phyloP scores from a whole-genome alignment of 1,140 invertebrate species.

The Drosophila bocki region DNA sequence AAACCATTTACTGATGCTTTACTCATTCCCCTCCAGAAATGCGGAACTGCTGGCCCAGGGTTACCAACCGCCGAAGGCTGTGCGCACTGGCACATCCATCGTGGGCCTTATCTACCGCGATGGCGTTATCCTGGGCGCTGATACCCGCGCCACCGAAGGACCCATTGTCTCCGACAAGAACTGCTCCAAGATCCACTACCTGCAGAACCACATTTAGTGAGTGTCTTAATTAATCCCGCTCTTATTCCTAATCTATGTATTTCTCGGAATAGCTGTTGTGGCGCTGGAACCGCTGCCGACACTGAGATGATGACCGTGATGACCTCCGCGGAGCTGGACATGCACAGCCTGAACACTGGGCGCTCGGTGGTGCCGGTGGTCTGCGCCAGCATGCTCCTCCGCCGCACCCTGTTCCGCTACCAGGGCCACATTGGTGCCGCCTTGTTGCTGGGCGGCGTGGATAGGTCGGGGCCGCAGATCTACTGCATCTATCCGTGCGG shows the following conservation, averaged over 20 bases:
- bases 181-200: conserved; percentile 97
- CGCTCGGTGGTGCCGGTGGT: conserved; percentile 92
- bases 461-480: conserved; percentile 91
- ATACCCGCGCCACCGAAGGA: conserved; percentile 98
- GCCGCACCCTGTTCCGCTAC: conserved; percentile 97
- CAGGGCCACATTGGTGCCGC: conserved; percentile 98
- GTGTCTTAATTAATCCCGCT: conserved; percentile 69
- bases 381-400: conserved; percentile 95
- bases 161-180: conserved; percentile 98
- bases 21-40: conserved; percentile 90
- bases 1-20: neutral
- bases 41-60: conserved; percentile 91
- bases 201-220: conserved; percentile 97
- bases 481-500: conserved; percentile 98
- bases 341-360: conserved; percentile 96
- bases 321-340: conserved; percentile 95
- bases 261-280: conserved; percentile 89
- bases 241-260: neutral
- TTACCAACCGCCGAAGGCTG: conserved; percentile 91
- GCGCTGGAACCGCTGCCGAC: conserved; percentile 99
- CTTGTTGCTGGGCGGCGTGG: conserved; percentile 97
- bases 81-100: conserved; percentile 99
- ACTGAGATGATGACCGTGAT: conserved; percentile 95
- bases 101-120: conserved; percentile 96
- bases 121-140: conserved; percentile 98